Base-by-base conservation (phyloP, 2,797 vertebrate genomes). In the Labroides dimidiatus region DNA sequence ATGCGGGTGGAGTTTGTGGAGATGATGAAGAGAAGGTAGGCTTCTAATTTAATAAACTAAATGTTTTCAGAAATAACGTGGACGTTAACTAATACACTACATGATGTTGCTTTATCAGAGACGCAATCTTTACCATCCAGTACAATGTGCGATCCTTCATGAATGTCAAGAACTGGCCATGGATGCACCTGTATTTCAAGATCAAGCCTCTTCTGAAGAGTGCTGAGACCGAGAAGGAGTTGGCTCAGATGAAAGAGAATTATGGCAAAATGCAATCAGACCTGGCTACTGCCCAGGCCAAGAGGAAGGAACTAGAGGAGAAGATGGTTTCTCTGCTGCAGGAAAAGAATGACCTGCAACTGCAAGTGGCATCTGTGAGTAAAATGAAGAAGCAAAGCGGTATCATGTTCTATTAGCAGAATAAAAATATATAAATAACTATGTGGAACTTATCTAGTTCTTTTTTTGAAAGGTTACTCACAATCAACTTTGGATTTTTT, bases 121-220 rank as follows among this genome's bases (percentile, higher is more conserved):
- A 95, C 0, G 93, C 96, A 19, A 89, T 97, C 72, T 95, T 75
- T 62, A 93, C 93, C 9, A 95, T 97, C 75, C 96, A 97, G 80
- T 96, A 96, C 89, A 97, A 96, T 0, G 0, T 97, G 16, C 93
- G 96, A 0, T 81, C 96, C 2, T 97, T 97, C 91, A 96, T 96
- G 95, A 96, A 95, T 14, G 96, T 97, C 0, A 96, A 97, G 69
- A 93, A 95, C 59, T 97, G 96, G 96, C 95, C 96, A 62, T 97
- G 96, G 96, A 96, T 97, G 96, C 97, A 97, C 72, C 91, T 97
- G 8, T 98, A 94, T 76, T 97, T 96, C 90, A 97, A 98, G 91
- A 97, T 97, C 86, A 97, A 97, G 69, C 96, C 96, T 24, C 90
- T 97, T n/a, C 87, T 97, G 49, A 94, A 94, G 91, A 95, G 93